Percentiles rank a stretch among this genome's conserved stretches.
phyloP scores from a whole-genome alignment of 2,113 vertebrate genomes.

The Lontra canadensis region DNA sequence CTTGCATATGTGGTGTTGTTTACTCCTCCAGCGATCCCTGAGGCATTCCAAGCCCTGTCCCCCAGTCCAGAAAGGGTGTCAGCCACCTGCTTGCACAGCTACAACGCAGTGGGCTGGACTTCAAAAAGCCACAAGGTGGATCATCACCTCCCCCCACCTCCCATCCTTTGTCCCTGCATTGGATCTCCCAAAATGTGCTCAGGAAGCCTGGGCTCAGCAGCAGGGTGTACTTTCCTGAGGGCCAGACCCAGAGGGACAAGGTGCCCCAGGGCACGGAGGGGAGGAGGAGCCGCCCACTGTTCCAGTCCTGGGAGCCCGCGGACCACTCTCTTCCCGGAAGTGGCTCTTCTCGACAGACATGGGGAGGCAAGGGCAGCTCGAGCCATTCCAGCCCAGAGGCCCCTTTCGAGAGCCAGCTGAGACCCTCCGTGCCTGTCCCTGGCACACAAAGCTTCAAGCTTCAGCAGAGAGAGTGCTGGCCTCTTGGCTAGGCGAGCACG shows the following conservation, averaged over 20 bases:
- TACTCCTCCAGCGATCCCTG: neutral
- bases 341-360: neutral
- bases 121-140: neutral
- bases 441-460: accelerated
- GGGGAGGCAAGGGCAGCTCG: neutral
- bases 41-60: neutral
- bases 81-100: neutral
- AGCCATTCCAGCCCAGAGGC: neutral
- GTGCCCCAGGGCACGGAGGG: neutral
- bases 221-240: no score
- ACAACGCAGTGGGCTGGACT: neutral
- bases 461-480: accelerated
- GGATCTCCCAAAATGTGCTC: neutral
- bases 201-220: neutral
- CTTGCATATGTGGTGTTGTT: neutral
- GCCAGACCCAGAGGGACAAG: neutral
- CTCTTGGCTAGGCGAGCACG: neutral
- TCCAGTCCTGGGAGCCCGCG: neutral
- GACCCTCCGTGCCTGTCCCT: neutral
- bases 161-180: neutral
- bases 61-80: neutral
- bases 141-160: neutral
- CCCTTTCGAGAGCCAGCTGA: neutral
- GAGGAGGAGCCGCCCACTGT: accelerated
- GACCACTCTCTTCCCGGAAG: neutral